A percentile compares a stretch with the other conserved stretches of the same genome.
Evolutionary conservation across 2,888 invertebrate species (phyloP).

Genomic region (Chymomyza fuscimana): DNA sequence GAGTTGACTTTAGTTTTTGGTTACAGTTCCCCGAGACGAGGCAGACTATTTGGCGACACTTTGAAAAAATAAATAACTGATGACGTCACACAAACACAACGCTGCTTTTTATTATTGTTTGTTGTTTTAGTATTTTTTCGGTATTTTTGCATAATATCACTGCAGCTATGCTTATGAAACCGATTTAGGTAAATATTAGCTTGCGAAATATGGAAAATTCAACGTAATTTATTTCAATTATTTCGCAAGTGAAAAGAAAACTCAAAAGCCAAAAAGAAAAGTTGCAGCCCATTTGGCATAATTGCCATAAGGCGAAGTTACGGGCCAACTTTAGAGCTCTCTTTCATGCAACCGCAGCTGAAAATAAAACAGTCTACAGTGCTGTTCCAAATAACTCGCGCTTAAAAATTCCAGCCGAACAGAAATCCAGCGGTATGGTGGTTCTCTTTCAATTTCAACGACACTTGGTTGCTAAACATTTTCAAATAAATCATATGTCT

Average conservation of each 20-base stretch:
- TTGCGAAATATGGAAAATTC: conserved; percentile 39
- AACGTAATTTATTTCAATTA: conserved; percentile 45
- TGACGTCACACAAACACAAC: background rate
- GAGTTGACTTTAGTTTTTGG: conserved; percentile 60
- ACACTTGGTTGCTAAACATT: no score
- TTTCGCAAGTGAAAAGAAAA: conserved; percentile 20
- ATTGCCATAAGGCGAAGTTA: conserved; percentile 37
- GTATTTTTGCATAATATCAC: conserved; percentile 43
- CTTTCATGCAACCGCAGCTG: conserved; percentile 28
- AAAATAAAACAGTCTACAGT: background rate
- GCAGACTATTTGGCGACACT: conserved; percentile 12
- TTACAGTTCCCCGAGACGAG: conserved; percentile 42
- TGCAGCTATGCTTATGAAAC: conserved; percentile 47
- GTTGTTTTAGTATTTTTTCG: conserved; percentile 4
- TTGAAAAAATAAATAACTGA: background rate
- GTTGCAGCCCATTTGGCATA: conserved; percentile 45
- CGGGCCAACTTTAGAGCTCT: conserved; percentile 27
- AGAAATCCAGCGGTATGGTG: no score
- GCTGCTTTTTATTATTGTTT: conserved; percentile 5
- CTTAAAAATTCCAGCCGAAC: no score
- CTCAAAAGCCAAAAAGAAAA: conserved; percentile 2
- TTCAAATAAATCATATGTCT: no score
- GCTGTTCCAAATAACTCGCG: no score
- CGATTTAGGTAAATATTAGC: conserved; percentile 19
- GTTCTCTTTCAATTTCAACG: no score